Evolutionary conservation across 1,140 invertebrate genomes (phyloP).

Genomic region (Ctenoplectra terminalis): DNA sequence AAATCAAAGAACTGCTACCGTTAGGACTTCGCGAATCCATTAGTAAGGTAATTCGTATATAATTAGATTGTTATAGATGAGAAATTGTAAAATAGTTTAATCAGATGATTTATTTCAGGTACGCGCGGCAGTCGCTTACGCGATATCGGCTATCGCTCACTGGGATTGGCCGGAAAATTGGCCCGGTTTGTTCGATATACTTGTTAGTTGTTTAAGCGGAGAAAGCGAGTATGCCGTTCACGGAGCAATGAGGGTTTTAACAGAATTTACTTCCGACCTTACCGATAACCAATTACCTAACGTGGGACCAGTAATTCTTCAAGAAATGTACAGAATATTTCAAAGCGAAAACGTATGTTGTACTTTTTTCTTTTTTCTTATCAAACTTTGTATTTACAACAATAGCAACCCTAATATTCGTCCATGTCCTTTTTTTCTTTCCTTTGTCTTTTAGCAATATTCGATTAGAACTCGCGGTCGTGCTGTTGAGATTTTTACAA

Average conservation of each 20-base stretch:
- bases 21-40: conserved; percentile 88
- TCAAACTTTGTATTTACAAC: not conserved
- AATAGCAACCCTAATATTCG: not conserved
- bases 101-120: conserved; percentile 75
- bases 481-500: conserved; percentile 88
- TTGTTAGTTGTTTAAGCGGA: conserved; percentile 86
- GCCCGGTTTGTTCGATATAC: conserved; percentile 89
- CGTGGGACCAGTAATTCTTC: conserved; percentile 89
- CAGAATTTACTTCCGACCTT: conserved; percentile 89
- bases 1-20: conserved; percentile 87
- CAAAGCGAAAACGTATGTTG: conserved; percentile 85
- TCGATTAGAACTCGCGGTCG: conserved; percentile 85
- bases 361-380: not conserved
- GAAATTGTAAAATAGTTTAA: not conserved
- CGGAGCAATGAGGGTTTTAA: conserved; percentile 90
- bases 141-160: conserved; percentile 89
- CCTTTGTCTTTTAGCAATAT: conserved; percentile 84
- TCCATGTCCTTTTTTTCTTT: too few relatives aligned
- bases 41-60: conserved; percentile 84
- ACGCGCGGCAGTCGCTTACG: conserved; percentile 88
- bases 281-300: conserved; percentile 88
- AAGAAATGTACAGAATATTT: conserved; percentile 91
- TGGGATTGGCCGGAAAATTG: conserved; percentile 92
- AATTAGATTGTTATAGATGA: not conserved
- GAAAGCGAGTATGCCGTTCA: conserved; percentile 86